These are phyloP conservation scores for Neopelma chrysocephalum DNA, from an alignment of 2,797 vertebrate species.

Conservation along the genomic window DNA sequence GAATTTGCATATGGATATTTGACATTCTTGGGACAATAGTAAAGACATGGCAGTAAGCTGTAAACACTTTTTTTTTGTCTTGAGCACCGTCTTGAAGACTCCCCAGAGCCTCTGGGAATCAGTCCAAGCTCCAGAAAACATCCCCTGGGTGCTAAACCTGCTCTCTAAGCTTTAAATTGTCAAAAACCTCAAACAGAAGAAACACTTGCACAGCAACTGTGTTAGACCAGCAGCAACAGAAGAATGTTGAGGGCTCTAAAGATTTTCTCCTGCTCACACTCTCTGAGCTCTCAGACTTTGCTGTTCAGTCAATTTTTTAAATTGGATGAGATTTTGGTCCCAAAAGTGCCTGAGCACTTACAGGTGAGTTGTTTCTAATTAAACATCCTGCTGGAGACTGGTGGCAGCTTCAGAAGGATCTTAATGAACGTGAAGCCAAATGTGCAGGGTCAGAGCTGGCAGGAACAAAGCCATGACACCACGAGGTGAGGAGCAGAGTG, in stretches of 20 bases:
- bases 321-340: not conserved
- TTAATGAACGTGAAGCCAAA: not conserved
- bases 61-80: not conserved
- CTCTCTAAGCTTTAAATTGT: not conserved
- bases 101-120: not conserved
- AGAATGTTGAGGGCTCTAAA: not conserved
- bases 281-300: not conserved
- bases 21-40: not conserved
- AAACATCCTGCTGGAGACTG: not conserved
- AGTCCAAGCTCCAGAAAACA: not conserved
- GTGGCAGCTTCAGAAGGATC: not conserved
- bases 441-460: not conserved
- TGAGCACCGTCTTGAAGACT: not conserved
- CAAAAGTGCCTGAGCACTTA: not conserved
- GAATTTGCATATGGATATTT: not conserved
- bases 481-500: not conserved
- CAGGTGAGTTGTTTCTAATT: not conserved
- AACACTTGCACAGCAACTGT: not conserved
- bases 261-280: not conserved
- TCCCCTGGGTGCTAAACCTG: not conserved
- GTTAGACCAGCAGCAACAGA: not conserved
- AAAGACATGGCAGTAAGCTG: not conserved
- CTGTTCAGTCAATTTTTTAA: not conserved
- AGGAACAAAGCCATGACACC: not conserved
- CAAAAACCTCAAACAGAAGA: not conserved